These are phyloP conservation scores for Coelopa frigida DNA, from an alignment of 1,140 invertebrate genomes.

Conservation along the genomic window DNA sequence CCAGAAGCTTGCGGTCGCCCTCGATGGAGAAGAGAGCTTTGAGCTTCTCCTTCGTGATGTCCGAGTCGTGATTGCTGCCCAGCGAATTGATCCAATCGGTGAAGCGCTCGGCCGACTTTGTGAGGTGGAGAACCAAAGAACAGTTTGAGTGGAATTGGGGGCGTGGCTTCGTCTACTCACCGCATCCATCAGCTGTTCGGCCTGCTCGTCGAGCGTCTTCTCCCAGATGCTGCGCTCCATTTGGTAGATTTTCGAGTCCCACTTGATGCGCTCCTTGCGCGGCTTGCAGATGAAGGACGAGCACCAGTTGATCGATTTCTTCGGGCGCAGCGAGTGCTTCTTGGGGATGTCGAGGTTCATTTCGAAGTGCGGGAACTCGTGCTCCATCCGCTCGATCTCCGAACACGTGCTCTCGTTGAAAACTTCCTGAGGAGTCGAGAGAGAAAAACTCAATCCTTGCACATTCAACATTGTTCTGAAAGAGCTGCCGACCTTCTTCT, in stretches of 20 bases:
- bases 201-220: constrained; percentile 36
- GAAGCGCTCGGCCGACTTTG: constrained; percentile 38
- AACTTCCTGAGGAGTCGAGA: neutral
- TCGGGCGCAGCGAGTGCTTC: constrained; percentile 23
- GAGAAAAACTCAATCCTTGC: no score
- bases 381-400: constrained; percentile 32
- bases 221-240: constrained; percentile 12
- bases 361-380: constrained; percentile 34
- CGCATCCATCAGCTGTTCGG: constrained; percentile 41
- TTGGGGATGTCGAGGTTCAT: constrained; percentile 30
- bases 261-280: constrained; percentile 15
- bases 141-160: no score
- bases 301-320: constrained; percentile 28
- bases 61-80: constrained; percentile 27
- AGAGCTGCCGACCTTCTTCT: neutral
- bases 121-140: neutral
- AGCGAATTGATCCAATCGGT: constrained; percentile 36
- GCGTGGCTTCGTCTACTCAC: constrained; percentile 13
- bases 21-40: constrained; percentile 40
- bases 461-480: no score
- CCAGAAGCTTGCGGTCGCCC: constrained; percentile 31
- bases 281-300: constrained; percentile 25
- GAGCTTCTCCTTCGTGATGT: constrained; percentile 33
- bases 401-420: constrained; percentile 38
- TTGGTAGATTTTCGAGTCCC: constrained; percentile 19